Evolutionary conservation across 2,797 vertebrate species (phyloP).

Genomic region (Sebastes alutus): DNA sequence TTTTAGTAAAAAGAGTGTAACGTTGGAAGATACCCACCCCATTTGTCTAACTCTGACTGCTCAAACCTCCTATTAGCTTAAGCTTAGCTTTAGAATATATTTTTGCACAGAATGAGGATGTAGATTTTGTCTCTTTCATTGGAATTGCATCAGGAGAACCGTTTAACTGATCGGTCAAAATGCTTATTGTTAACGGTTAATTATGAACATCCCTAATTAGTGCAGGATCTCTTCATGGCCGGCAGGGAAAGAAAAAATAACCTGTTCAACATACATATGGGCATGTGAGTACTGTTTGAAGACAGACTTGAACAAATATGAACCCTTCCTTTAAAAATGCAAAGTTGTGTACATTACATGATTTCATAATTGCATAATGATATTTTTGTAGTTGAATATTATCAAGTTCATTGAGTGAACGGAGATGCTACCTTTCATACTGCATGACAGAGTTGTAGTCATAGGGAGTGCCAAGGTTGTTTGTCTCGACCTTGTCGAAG

Average conservation of each 20-base stretch:
- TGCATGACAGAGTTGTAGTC: constrained; percentile 83
- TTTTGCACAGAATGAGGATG: background rate
- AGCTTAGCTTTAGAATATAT: background rate
- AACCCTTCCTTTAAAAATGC: too few species aligned
- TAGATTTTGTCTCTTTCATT: background rate
- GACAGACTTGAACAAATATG: too few species aligned
- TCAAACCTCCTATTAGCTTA: background rate
- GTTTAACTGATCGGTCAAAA: background rate
- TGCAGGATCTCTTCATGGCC: too few species aligned
- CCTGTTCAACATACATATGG: background rate
- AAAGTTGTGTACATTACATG: background rate
- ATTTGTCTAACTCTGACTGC: background rate
- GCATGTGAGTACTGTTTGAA: too few species aligned
- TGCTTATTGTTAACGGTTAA: background rate
- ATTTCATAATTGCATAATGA: background rate
- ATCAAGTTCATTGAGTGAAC: background rate
- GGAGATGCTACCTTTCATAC: constrained; percentile 66
- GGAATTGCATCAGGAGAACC: background rate
- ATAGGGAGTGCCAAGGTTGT: constrained; percentile 79
- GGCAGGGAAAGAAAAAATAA: background rate
- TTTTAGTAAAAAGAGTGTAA: background rate
- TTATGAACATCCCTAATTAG: background rate
- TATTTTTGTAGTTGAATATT: background rate
- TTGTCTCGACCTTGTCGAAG: constrained; percentile 31
- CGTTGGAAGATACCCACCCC: background rate